Percentiles rank a stretch among this genome's conserved stretches.
phyloP scores from a whole-genome alignment of 2,888 invertebrate species.

The Strigamia crassipes region DNA sequence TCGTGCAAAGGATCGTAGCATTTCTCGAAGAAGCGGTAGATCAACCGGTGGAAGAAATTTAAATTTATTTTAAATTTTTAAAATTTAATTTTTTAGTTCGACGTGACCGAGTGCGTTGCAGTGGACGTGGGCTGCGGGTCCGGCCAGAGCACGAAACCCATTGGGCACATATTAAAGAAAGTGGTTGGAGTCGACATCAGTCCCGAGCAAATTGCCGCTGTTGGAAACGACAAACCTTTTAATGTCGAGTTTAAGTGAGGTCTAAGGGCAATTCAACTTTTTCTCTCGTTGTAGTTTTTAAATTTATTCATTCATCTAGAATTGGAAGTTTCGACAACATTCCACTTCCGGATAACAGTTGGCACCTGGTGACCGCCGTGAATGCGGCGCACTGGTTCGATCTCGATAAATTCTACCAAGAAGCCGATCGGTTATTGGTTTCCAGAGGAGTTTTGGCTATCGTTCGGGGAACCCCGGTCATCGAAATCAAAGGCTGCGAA shows the following conservation, averaged over 20 bases:
- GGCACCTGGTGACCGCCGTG: constrained; percentile 59
- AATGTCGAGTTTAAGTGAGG: constrained; percentile 22
- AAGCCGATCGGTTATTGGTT: constrained; percentile 59
- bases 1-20: background rate
- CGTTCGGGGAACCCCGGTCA: background rate
- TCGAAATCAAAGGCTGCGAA: constrained; percentile 16
- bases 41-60: no score
- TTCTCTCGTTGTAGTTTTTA: background rate
- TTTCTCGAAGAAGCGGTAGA: background rate
- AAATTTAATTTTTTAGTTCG: no score
- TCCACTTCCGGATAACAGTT: constrained; percentile 54
- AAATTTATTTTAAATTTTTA: no score
- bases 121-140: constrained; percentile 63
- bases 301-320: constrained; percentile 49
- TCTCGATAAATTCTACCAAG: constrained; percentile 58
- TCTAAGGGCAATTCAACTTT: background rate
- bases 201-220: constrained; percentile 58
- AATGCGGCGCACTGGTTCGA: constrained; percentile 62
- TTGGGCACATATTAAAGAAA: constrained; percentile 59
- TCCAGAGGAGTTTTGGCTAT: constrained; percentile 59
- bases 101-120: constrained; percentile 53
- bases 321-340: constrained; percentile 59
- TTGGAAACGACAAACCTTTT: constrained; percentile 51
- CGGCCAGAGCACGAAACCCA: constrained; percentile 61
- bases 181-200: constrained; percentile 62